Evolutionary conservation across 2,888 invertebrate genomes (phyloP).

Genomic region (Cylloceria caligata): DNA sequence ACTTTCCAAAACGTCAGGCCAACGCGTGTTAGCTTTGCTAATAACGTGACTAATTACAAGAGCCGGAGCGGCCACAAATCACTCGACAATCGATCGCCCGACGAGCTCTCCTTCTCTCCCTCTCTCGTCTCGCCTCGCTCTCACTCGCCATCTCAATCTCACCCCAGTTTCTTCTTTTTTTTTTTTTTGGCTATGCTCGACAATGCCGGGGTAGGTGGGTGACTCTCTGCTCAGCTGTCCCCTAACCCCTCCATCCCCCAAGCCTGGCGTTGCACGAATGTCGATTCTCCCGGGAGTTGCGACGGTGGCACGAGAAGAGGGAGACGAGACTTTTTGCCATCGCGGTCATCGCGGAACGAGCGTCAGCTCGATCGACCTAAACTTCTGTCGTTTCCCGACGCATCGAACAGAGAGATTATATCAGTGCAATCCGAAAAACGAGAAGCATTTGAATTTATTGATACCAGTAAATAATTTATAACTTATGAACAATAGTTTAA

Average conservation of each 20-base stretch:
- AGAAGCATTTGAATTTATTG: too few relatives aligned
- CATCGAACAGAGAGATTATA: background rate
- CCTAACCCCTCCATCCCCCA: too few relatives aligned
- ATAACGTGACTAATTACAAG: conserved; percentile 66
- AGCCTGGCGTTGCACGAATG: conserved; percentile 46
- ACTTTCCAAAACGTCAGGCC: conserved; percentile 37
- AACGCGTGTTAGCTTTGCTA: conserved; percentile 57
- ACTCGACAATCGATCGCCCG: conserved; percentile 66
- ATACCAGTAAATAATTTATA: too few relatives aligned
- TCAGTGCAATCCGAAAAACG: background rate
- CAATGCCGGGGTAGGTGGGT: conserved; percentile 23
- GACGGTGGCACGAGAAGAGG: conserved; percentile 60
- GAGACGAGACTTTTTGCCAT: conserved; percentile 53
- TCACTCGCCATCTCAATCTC: conserved; percentile 54
- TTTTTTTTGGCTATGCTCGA: conserved; percentile 50
- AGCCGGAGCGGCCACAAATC: conserved; percentile 58
- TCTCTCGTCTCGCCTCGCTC: conserved; percentile 19
- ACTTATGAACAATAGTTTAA: too few relatives aligned
- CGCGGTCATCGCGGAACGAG: conserved; percentile 54
- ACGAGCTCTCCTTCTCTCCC: conserved; percentile 28
- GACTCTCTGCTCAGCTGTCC: conserved; percentile 20
- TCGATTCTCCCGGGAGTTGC: conserved; percentile 62
- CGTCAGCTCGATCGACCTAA: conserved; percentile 60
- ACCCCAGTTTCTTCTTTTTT: conserved; percentile 25
- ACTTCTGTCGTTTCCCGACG: conserved; percentile 37